A percentile compares a stretch with the other conserved stretches of the same genome.
Conservation (phyloP, 2,113 vertebrate genomes). For the Platysternon megacephalum region DNA sequence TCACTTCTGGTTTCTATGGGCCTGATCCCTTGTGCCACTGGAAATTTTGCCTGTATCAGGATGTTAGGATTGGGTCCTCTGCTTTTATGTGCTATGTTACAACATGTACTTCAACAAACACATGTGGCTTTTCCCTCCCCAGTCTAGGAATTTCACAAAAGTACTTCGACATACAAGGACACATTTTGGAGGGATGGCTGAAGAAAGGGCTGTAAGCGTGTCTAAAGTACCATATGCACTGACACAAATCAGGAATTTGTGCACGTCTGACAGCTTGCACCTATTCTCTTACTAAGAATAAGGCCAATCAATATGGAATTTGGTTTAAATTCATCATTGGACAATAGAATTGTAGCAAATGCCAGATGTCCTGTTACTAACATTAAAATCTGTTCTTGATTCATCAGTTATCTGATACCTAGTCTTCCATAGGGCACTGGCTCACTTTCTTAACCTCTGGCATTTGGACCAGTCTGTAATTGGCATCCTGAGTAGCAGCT, state of each 20-base stretch:
- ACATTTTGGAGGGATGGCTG: not conserved
- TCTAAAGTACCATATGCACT: not conserved
- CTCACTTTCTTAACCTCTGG: conserved; percentile 70
- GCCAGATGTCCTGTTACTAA: not conserved
- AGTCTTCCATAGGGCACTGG: conserved; percentile 57
- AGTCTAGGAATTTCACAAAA: not conserved
- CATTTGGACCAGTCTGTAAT: conserved; percentile 31
- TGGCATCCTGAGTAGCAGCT: conserved; percentile 25
- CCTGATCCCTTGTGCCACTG: not conserved
- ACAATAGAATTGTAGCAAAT: not conserved
- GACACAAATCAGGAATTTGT: not conserved
- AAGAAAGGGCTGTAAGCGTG: not conserved
- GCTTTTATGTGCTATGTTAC: not conserved
- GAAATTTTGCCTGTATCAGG: not conserved
- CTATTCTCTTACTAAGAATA: not conserved
- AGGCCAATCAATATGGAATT: not conserved
- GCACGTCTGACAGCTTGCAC: accelerated
- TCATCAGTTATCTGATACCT: conserved; percentile 28
- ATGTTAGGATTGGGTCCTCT: not conserved
- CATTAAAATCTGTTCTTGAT: conserved; percentile 44
- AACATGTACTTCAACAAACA: not conserved
- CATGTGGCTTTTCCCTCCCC: not conserved
- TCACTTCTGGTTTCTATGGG: not conserved
- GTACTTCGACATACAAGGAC: not conserved
- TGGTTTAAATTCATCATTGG: not conserved